These are phyloP conservation scores for Apomyelois bistriatella DNA, from an alignment of 2,888 invertebrate species.

Conservation along the genomic window DNA sequence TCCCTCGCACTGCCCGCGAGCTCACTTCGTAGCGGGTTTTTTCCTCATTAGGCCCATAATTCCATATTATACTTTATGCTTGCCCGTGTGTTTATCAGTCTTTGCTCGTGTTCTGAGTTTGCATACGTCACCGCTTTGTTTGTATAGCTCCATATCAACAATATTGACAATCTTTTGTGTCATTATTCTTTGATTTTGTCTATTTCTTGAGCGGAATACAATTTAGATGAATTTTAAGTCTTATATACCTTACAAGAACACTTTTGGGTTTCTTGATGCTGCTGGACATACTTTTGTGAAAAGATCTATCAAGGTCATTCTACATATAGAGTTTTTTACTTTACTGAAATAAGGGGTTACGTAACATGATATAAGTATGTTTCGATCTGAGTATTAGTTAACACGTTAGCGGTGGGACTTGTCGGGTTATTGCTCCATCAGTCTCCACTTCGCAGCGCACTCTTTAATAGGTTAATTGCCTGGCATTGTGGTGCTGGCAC, in stretches of 20 bases:
- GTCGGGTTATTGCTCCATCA: constrained; percentile 63
- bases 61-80: constrained; percentile 60
- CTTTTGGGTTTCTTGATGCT: background rate
- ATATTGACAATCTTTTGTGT: constrained; percentile 21
- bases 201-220: background rate
- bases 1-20: constrained; percentile 55
- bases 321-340: no score
- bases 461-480: constrained; percentile 77
- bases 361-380: constrained; percentile 21
- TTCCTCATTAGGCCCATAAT: constrained; percentile 76
- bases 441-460: constrained; percentile 57
- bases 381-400: constrained; percentile 36
- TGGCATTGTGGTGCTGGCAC: constrained; percentile 76
- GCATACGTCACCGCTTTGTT: constrained; percentile 46
- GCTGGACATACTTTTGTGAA: background rate
- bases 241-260: no score
- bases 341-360: constrained; percentile 21
- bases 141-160: constrained; percentile 25
- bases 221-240: background rate
- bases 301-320: background rate
- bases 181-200: background rate
- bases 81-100: constrained; percentile 68
- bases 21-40: constrained; percentile 71
- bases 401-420: constrained; percentile 49
- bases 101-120: constrained; percentile 45